Evolutionary conservation across 1,140 invertebrate species (phyloP).

Genomic region (Formica exsecta): DNA sequence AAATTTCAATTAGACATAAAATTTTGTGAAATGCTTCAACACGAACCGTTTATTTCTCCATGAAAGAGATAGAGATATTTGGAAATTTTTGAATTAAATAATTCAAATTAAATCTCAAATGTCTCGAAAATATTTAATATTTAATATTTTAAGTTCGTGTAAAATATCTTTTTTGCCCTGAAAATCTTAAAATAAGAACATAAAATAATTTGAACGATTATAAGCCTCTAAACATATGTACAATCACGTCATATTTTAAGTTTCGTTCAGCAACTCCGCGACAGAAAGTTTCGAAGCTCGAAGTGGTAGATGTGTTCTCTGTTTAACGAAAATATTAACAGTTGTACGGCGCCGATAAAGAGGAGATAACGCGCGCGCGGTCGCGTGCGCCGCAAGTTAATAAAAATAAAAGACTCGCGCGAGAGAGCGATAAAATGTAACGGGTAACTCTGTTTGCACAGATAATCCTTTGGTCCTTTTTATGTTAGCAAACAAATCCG

Average conservation of each 20-base stretch:
- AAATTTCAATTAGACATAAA: not conserved
- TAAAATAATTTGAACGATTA: constrained; percentile 6
- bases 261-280: not conserved
- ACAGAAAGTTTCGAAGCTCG: not conserved
- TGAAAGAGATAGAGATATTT: not conserved
- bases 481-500: constrained; percentile 76
- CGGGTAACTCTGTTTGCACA: constrained; percentile 73
- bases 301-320: not conserved
- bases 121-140: not conserved
- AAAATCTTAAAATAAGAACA: too few species aligned
- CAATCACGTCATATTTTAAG: not conserved
- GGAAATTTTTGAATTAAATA: not conserved
- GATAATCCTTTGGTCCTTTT: constrained; percentile 77
- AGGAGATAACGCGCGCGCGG: constrained; percentile 62
- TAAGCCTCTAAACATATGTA: not conserved
- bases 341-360: constrained; percentile 72
- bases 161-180: not conserved
- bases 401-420: constrained; percentile 62
- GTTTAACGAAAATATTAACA: constrained; percentile 74
- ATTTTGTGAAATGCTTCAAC: not conserved
- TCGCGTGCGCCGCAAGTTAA: constrained; percentile 61
- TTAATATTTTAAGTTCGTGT: too few species aligned
- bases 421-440: constrained; percentile 72
- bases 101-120: not conserved
- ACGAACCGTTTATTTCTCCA: too few species aligned